Base-by-base conservation (phyloP, 2,797 vertebrate genomes). In the Rhinichthys osculus region DNA sequence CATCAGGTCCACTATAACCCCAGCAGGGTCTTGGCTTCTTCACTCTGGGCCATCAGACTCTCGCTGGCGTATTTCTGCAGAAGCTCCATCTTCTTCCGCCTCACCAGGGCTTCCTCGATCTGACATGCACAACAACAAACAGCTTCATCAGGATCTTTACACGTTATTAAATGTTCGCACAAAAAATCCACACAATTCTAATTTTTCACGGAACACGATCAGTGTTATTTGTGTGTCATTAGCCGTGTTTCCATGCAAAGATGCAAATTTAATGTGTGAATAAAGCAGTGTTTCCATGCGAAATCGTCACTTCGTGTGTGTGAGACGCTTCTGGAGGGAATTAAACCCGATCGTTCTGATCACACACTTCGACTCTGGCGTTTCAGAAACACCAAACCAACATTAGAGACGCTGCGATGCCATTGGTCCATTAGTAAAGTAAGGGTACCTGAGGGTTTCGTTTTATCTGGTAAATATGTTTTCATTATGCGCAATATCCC, bases 11-110 rank as follows among this genome's bases (percentile, higher is more conserved):
- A 3, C 92, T 94, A 99, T 38, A 99, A 89, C 1, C 98, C 98
- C 83, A 99, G 70, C 5, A 99, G 94, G 1, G 96, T 92, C 89
- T 94, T 96, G 77, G 98, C 98, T 30, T 99, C 97, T 85, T 97
- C 96, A 0, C 98, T 99, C 91, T 99, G 98, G 1, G 97, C 97
- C 95, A 98, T 96, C 33, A 99, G 93, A 7, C 96, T 96, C 91
- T 99, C 97, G 3, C 98, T 99, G 80, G 98, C 97, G 0, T 99
- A 99, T 23, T 98, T 98, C 92, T 98, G 96, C 33, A 99, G 91
- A 64, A 99, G 90, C 89, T 99, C 98, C 97, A 98, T 99, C 95
- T 99, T 99, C 94, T 98, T 99, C 88, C 97, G 96, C 70, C 97
- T 93, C 8, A 99, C 96, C 38, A 99, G 95, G 23, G 98, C 98